phyloP scores from a whole-genome alignment of 2,113 vertebrate species.

The Ploceus nigricollis region DNA sequence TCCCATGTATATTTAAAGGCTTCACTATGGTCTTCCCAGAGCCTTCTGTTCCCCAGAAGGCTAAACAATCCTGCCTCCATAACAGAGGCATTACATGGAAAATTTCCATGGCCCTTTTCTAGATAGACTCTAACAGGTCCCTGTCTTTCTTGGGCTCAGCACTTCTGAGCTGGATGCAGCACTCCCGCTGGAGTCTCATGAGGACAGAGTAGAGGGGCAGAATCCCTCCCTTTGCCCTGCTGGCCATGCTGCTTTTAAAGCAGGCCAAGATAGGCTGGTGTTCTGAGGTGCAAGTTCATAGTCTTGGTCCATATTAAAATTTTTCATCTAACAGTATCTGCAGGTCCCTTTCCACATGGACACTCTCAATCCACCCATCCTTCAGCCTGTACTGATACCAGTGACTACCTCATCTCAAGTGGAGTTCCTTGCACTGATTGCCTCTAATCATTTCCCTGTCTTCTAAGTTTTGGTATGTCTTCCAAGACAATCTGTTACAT shows the following conservation, averaged over 20 bases:
- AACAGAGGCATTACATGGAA: too few relatives aligned
- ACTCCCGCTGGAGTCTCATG: not conserved
- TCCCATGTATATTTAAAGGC: not conserved
- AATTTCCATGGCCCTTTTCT: not conserved
- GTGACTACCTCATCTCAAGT: too few relatives aligned
- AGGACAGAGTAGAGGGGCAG: not conserved
- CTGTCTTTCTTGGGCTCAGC: not conserved
- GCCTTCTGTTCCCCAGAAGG: not conserved
- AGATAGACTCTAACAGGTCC: not conserved
- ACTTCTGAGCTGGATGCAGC: not conserved
- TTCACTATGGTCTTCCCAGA: not conserved
- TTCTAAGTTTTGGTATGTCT: not conserved
- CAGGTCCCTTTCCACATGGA: not conserved
- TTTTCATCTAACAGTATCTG: not conserved
- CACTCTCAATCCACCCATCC: not conserved
- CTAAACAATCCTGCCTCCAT: not conserved
- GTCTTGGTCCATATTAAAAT: not conserved
- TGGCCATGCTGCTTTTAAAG: not conserved
- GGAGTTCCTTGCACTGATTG: not conserved
- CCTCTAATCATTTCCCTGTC: not conserved
- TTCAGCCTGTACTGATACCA: too few relatives aligned
- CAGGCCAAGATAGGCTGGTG: not conserved
- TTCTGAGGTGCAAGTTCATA: not conserved
- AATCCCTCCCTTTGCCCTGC: not conserved
- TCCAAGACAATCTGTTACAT: not conserved